Conservation (phyloP, 2,888 invertebrate genomes). For the Pristionchus arcanus region DNA sequence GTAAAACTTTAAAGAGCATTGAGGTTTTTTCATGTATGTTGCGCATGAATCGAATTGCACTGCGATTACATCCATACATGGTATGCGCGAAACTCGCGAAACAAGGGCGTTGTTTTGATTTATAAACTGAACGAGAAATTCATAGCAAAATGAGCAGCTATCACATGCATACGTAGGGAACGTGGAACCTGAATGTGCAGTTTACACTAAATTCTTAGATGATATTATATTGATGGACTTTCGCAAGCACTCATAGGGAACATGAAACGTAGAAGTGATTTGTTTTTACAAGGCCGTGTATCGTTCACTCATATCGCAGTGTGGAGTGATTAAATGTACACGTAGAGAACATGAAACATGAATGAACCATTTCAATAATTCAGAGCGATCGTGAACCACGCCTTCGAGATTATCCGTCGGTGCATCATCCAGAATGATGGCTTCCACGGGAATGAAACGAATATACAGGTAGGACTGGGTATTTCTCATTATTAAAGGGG, state of each 20-base stretch:
- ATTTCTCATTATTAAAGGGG: neutral
- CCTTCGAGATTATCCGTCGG: conserved; percentile 39
- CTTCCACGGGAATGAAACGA: conserved; percentile 50
- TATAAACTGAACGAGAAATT: no score
- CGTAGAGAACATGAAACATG: neutral
- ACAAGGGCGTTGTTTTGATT: no score
- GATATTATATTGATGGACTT: no score
- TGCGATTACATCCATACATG: neutral
- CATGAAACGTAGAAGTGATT: no score
- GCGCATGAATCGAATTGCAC: neutral
- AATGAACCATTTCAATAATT: neutral
- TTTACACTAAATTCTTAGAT: no score
- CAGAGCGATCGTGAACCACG: conserved; percentile 47
- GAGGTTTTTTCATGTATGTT: neutral
- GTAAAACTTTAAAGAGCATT: neutral
- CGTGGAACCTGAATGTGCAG: no score
- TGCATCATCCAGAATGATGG: conserved; percentile 53
- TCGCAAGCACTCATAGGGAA: no score
- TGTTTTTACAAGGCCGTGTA: no score
- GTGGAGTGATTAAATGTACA: neutral
- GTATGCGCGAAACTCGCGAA: neutral
- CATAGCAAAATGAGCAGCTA: no score
- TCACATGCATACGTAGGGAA: no score
- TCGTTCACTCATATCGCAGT: no score
- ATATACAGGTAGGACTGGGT: neutral